phyloP scores from a whole-genome alignment of 2,113 vertebrate species.

The Illadopsis cleaveri region DNA sequence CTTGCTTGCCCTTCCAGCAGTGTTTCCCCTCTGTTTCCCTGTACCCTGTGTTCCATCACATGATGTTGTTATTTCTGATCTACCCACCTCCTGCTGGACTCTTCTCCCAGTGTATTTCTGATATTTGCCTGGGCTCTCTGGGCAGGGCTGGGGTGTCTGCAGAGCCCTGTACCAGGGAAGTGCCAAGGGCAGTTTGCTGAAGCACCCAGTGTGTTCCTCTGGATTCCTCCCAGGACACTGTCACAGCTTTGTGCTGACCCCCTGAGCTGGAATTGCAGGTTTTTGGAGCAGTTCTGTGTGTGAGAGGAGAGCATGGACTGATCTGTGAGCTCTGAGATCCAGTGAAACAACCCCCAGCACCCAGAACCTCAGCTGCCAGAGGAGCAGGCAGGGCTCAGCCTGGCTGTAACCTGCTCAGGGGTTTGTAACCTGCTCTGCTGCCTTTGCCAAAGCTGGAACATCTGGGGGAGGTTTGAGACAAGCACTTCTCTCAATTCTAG shows the following conservation, averaged over 20 bases:
- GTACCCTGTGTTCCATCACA: not conserved
- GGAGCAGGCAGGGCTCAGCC: fast-evolving
- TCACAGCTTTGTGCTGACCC: fast-evolving
- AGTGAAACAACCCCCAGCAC: fast-evolving
- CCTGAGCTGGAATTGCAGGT: too few species aligned
- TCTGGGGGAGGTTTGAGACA: not conserved
- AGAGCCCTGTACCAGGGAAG: fast-evolving
- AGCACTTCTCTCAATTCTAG: not conserved
- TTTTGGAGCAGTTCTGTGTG: fast-evolving
- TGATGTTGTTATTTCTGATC: not conserved
- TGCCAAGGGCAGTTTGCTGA: not conserved
- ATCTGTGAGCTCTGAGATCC: not conserved
- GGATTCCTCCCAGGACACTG: fast-evolving
- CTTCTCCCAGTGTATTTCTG: not conserved
- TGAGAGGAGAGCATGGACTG: not conserved
- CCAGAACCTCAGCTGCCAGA: not conserved
- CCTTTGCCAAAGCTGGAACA: not conserved
- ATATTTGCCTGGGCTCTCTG: fast-evolving
- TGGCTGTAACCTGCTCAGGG: fast-evolving
- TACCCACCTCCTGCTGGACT: fast-evolving
- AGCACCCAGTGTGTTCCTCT: fast-evolving
- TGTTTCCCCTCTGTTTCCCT: not conserved
- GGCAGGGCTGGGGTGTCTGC: not conserved
- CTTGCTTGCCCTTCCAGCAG: not conserved
- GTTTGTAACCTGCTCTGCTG: not conserved